Evolutionary conservation across 2,113 vertebrate genomes (phyloP), one percentile per base, ranked within the genome.

Genomic region (Uropsilus gracilis): DNA sequence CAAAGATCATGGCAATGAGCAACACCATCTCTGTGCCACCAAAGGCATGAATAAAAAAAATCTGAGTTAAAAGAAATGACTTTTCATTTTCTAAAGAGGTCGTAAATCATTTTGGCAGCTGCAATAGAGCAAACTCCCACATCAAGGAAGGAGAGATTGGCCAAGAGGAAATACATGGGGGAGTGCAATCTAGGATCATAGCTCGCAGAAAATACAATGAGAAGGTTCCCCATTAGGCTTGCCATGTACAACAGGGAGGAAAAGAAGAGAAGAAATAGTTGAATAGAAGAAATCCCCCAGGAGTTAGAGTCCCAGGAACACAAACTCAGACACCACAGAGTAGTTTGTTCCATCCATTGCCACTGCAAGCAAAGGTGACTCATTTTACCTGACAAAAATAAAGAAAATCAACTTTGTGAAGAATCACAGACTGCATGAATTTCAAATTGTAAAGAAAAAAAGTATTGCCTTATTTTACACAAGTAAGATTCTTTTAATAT

Each of bases 1-100:
- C 94, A 90, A 90, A 96, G 0, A 92, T 86, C 96, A 93, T 93
- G 64, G 71, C 86, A 6, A 88, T 87, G 32, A 95, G 94, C 48
- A 95, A 32, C 57, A 94, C 48, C 64, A 96, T 94, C 71, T 96
- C 92, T 12, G 75, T 71, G 18, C 95, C 87, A 12, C 93, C 87
- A 64, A 68, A 12, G 46, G 68, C 84, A 13, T 96, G 95, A 12
- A 91, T 97, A 12, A 97, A 81, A 18, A 95, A 95, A 30, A 93
- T 95, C 39, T 96, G 95, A 91, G n/a, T 61, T 64, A 78, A 96
- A 96, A 61, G 95, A 95, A 37, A 97, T 91, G 73, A 63, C 76
- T 89, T 94, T 96, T 2, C 12, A 42, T 46, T 66, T 85, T 71
- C 88, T 91, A 32, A 96, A 66, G 66, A 97, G 78, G 46, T 96